Base-by-base conservation (phyloP, 1,140 invertebrate genomes). In the Dreissena polymorpha region DNA sequence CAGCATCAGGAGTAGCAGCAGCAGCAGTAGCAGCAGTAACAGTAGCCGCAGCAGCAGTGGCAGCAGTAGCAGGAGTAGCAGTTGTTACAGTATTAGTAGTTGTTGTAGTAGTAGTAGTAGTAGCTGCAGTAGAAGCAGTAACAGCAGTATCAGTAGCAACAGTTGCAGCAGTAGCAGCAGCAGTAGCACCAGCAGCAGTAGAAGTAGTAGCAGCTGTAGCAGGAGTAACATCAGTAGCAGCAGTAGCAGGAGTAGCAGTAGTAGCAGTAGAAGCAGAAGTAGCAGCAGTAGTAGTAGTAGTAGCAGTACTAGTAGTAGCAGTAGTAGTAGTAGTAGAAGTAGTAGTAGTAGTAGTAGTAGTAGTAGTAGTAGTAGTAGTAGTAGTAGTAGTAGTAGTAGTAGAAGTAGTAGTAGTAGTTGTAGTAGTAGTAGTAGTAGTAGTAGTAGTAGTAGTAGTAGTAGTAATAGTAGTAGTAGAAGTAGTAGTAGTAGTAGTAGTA, bases 311-410 rank as follows among this genome's bases (percentile, higher is more conserved):
- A 67, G 64, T 23, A 67, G 64, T 27, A 67, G 64, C 64, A 67
- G 64, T 27, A 67, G 64, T 10, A 67, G 64, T 27, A 67, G 64
- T 27, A 67, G 21, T 27, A 67, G 64, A 12, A 67, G 64, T 27
- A 67, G 64, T 27, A 67, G 64, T 27, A 67, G 64, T 27, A 67
- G 64, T 10, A 67, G 64, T 27, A 67, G 64, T 27, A 67, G 64
- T 27, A 67, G 64, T 27, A 67, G 64, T 27, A 67, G 64, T 27
- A 67, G 64, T 18, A 67, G 64, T 27, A 67, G 64, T 27, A 67
- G 64, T 27, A 67, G 64, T 27, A 67, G 64, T 27, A 67, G 64
- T 27, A 67, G 64, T 27, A 67, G 64, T 27, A 67, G 64, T 27
- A 67, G 64, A 12, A 67, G 64, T 27, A 67, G 10, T 27, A 67